Conservation (phyloP, 2,888 invertebrate species). For the Diaphora mendica region DNA sequence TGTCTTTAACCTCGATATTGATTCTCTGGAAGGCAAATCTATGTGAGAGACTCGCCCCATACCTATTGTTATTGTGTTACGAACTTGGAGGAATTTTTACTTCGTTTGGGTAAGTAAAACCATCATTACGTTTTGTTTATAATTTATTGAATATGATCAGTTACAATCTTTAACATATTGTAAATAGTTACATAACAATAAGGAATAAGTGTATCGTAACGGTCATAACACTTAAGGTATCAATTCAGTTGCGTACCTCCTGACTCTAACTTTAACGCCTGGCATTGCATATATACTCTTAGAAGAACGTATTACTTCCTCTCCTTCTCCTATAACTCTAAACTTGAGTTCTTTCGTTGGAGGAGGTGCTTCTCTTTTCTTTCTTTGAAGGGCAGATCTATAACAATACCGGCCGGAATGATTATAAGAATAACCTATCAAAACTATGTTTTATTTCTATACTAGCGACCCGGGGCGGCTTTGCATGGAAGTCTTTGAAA, state of each 20-base stretch:
- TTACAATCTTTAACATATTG: background rate
- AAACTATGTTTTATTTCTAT: background rate
- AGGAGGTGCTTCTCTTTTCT: slow-evolving; percentile 50
- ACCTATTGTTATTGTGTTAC: too few relatives aligned
- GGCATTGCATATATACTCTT: slow-evolving; percentile 61
- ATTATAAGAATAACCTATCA: background rate
- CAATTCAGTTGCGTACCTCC: slow-evolving; percentile 62
- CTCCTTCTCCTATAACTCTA: slow-evolving; percentile 64
- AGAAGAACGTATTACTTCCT: slow-evolving; percentile 60
- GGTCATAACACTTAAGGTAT: slow-evolving; percentile 28
- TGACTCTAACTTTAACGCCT: slow-evolving; percentile 72
- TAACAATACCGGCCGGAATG: slow-evolving; percentile 43
- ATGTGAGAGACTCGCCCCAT: too few relatives aligned
- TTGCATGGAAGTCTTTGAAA: too few relatives aligned
- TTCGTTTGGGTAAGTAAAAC: background rate
- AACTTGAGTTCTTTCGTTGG: slow-evolving; percentile 55
- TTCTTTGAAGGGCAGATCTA: slow-evolving; percentile 66
- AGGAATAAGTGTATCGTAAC: background rate
- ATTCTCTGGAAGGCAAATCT: too few relatives aligned
- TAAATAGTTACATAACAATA: background rate
- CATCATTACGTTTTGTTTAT: background rate
- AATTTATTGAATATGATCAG: background rate
- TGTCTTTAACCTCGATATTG: too few relatives aligned
- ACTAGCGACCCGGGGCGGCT: too few relatives aligned
- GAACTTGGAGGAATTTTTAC: too few relatives aligned